Percentiles rank a stretch among this genome's conserved stretches.
Conservation (phyloP, 2,113 vertebrate genomes). For the Oplegnathus fasciatus region DNA sequence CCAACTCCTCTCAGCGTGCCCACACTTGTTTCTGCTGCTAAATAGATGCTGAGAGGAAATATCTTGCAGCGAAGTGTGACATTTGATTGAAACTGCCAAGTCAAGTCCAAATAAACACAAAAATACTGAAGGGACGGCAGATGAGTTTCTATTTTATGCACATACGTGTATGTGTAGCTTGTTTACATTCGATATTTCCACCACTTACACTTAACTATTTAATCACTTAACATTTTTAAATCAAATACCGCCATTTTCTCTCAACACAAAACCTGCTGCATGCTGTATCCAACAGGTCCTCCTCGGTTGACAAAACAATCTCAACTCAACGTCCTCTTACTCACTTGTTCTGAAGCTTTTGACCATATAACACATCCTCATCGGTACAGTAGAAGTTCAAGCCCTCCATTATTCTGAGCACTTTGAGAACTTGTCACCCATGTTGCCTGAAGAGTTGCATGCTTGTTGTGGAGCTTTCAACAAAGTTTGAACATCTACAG, state of each 20-base stretch:
- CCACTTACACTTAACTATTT: background rate
- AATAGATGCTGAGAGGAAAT: background rate
- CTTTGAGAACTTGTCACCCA: background rate
- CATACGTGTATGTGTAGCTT: background rate
- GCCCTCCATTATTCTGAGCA: too few relatives aligned
- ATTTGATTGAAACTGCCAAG: background rate
- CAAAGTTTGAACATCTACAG: background rate
- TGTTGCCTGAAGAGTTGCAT: background rate
- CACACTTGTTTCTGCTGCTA: background rate
- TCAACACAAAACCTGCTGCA: background rate
- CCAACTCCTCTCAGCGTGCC: background rate
- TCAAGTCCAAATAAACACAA: background rate
- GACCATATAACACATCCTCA: background rate
- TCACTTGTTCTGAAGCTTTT: background rate
- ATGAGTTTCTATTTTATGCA: background rate
- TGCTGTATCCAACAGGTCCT: background rate
- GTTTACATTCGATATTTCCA: background rate
- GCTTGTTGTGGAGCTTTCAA: background rate
- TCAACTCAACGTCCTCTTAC: background rate
- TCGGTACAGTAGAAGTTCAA: too few relatives aligned
- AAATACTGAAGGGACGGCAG: background rate
- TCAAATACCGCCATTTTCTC: background rate
- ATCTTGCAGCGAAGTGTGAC: background rate
- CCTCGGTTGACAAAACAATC: background rate
- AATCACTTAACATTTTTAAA: background rate